Evolutionary conservation across 2,113 vertebrate species (phyloP).

Genomic region (Thinocorus orbignyianus): DNA sequence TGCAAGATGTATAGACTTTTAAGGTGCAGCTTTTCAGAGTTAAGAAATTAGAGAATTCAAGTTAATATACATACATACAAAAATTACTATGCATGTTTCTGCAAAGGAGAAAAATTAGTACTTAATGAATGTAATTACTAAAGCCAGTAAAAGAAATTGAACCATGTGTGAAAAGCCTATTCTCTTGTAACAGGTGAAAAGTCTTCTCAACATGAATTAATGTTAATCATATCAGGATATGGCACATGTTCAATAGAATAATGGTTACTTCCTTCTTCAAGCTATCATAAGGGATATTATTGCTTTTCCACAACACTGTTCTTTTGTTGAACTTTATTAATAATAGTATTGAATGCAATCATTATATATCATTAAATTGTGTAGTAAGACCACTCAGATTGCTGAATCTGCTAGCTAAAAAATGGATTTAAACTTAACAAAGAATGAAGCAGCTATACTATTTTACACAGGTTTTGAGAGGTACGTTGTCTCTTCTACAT

Average conservation of each 20-base stretch:
- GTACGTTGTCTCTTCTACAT: neutral
- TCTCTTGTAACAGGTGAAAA: conserved; percentile 20
- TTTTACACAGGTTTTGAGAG: neutral
- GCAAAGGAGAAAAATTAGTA: conserved; percentile 33
- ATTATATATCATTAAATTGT: neutral
- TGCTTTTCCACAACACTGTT: neutral
- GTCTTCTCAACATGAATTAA: conserved; percentile 50
- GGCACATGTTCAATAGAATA: conserved; percentile 11
- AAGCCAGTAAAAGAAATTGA: conserved; percentile 35
- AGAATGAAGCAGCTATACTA: neutral
- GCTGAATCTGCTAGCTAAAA: neutral
- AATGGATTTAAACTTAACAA: neutral
- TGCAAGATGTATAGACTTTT: neutral
- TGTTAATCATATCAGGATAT: conserved; percentile 31
- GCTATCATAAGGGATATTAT: neutral
- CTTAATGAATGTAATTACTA: conserved; percentile 36
- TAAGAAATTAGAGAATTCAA: conserved; percentile 37
- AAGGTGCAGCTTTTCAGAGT: neutral
- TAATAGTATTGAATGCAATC: neutral
- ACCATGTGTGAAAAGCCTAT: conserved; percentile 13
- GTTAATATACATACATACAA: neutral
- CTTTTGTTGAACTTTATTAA: neutral
- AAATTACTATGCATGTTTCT: neutral
- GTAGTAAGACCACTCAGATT: neutral
- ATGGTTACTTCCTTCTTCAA: conserved; percentile 22